Percentiles rank a stretch among this genome's conserved stretches.
Conservation (phyloP, 2,113 vertebrate genomes). For the Apaloderma vittatum region DNA sequence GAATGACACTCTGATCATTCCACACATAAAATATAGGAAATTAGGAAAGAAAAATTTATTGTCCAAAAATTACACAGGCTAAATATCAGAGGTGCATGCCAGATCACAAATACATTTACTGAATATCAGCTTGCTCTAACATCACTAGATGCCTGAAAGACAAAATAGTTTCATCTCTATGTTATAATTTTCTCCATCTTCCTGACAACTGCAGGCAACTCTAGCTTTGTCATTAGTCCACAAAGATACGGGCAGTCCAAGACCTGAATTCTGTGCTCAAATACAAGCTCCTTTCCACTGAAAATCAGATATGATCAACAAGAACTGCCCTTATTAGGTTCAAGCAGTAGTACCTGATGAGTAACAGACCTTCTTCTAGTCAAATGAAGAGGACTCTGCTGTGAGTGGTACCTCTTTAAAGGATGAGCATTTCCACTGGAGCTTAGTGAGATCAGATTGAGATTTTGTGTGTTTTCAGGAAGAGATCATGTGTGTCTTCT, state of each 20-base stretch:
- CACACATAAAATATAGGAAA: neutral
- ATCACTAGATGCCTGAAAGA: neutral
- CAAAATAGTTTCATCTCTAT: neutral
- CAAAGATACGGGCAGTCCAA: neutral
- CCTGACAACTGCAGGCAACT: neutral
- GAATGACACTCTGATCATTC: neutral
- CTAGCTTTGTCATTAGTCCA: neutral
- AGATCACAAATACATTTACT: neutral
- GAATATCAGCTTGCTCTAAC: neutral
- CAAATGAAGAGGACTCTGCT: neutral
- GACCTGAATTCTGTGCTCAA: neutral
- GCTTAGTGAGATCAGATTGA: neutral
- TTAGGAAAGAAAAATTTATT: neutral
- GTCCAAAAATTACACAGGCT: neutral
- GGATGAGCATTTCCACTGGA: neutral
- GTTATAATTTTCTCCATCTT: neutral
- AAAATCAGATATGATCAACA: neutral
- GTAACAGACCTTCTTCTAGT: neutral
- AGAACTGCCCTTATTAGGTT: neutral
- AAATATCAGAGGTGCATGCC: neutral
- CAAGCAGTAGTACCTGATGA: neutral
- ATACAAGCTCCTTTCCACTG: neutral
- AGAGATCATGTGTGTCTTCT: neutral
- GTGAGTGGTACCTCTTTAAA: neutral
- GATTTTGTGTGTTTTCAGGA: neutral